These are phyloP conservation scores for Pandemis heparana DNA, from an alignment of 2,888 invertebrate genomes.

Conservation along the genomic window DNA sequence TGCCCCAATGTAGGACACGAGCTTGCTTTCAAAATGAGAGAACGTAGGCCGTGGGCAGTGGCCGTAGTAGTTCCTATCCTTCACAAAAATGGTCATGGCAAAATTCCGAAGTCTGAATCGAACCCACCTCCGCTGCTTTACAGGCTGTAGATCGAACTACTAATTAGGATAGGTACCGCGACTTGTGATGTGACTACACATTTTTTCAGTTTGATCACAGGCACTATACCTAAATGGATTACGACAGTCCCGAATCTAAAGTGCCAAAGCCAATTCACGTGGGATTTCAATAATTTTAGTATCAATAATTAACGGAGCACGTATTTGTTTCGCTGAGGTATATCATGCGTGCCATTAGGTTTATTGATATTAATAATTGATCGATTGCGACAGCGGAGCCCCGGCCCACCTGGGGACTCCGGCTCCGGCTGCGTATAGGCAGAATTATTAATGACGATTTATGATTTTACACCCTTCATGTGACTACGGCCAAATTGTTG, in stretches of 20 bases:
- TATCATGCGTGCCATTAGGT: background rate
- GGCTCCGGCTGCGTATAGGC: background rate
- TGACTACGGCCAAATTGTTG: conserved; percentile 11
- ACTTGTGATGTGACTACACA: no score
- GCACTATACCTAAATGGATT: no score
- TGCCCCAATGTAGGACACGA: no score
- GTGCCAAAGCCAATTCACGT: background rate
- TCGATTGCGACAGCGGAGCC: background rate
- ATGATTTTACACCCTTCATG: conserved; percentile 4
- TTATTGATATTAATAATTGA: conserved; percentile 13
- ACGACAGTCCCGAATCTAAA: background rate
- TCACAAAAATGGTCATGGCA: no score
- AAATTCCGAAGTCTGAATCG: no score
- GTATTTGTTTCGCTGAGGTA: background rate
- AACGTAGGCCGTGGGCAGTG: no score
- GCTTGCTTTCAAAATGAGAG: no score
- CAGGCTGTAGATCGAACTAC: no score
- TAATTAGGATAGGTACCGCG: no score
- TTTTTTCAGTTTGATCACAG: no score
- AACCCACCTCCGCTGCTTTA: no score
- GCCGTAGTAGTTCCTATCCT: no score
- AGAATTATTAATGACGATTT: conserved; percentile 18
- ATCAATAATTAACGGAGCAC: background rate
- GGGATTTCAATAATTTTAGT: background rate
- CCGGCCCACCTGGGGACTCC: conserved; percentile 7